phyloP scores from a whole-genome alignment of 2,888 invertebrate genomes.

The Cryptophagus acutangulus region DNA sequence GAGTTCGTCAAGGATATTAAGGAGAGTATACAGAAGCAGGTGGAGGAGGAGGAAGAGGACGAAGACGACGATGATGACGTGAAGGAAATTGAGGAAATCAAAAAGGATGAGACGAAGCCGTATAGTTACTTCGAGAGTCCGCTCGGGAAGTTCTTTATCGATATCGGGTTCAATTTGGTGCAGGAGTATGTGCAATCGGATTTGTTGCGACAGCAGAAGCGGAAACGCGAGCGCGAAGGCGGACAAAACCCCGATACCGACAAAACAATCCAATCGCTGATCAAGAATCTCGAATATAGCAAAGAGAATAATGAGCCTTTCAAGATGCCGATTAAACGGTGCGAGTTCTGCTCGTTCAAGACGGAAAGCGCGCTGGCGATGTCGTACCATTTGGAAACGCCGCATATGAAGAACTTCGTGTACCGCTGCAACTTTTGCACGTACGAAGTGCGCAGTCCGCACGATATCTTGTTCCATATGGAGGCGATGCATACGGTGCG shows the following conservation, averaged over 20 bases:
- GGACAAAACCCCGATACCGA: constrained; percentile 66
- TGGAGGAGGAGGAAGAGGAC: constrained; percentile 27
- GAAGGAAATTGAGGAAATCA: constrained; percentile 43
- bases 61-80: constrained; percentile 27
- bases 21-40: constrained; percentile 34
- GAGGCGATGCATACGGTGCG: constrained; percentile 81
- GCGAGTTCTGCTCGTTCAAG: constrained; percentile 85
- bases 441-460: constrained; percentile 64
- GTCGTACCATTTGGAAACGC: constrained; percentile 84
- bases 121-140: constrained; percentile 78
- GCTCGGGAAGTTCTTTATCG: constrained; percentile 83
- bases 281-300: constrained; percentile 79
- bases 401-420: constrained; percentile 83
- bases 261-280: constrained; percentile 74
- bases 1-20: constrained; percentile 61
- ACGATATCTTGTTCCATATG: constrained; percentile 88
- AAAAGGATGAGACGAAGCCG: constrained; percentile 49
- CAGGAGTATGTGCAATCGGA: constrained; percentile 94
- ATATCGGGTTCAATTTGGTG: constrained; percentile 84
- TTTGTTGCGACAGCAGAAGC: constrained; percentile 77
- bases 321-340: constrained; percentile 69
- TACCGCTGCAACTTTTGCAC: constrained; percentile 62
- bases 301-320: constrained; percentile 76
- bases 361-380: constrained; percentile 79
- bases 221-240: constrained; percentile 71